Evolutionary conservation across 2,888 invertebrate species (phyloP).

Genomic region (Callinectes sapidus): DNA sequence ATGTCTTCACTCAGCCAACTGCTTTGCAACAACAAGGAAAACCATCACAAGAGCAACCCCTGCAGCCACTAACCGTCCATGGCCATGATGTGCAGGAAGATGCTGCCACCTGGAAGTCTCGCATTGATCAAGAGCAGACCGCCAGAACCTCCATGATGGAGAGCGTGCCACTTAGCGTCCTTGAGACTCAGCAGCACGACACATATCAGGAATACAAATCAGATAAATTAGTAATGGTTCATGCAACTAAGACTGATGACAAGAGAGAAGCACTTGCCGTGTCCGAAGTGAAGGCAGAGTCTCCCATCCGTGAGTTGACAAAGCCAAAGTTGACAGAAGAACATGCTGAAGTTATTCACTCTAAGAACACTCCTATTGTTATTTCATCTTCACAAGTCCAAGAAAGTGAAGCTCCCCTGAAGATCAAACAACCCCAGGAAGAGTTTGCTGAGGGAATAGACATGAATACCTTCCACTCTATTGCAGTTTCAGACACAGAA

Average conservation of each 20-base stretch:
- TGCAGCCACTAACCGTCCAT: slow-evolving; percentile 56
- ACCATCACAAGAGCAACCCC: slow-evolving; percentile 50
- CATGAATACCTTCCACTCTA: slow-evolving; percentile 48
- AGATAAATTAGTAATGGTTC: slow-evolving; percentile 54
- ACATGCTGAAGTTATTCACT: slow-evolving; percentile 59
- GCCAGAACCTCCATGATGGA: slow-evolving; percentile 60
- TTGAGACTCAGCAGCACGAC: slow-evolving; percentile 59
- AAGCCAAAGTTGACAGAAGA: slow-evolving; percentile 45
- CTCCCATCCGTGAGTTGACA: slow-evolving; percentile 55
- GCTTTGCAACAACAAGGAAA: slow-evolving; percentile 56
- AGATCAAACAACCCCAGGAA: slow-evolving; percentile 50
- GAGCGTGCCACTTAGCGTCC: slow-evolving; percentile 54
- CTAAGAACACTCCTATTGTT: slow-evolving; percentile 59
- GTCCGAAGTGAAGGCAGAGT: slow-evolving; percentile 59
- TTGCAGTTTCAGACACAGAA: slow-evolving; percentile 62
- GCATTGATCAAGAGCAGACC: slow-evolving; percentile 58
- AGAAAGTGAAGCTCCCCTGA: slow-evolving; percentile 62
- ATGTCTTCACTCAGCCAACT: slow-evolving; percentile 45
- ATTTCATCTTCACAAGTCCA: slow-evolving; percentile 58
- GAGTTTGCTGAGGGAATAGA: slow-evolving; percentile 44
- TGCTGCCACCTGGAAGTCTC: slow-evolving; percentile 62
- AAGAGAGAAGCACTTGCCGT: slow-evolving; percentile 60
- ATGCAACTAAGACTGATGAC: slow-evolving; percentile 59
- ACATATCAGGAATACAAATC: slow-evolving; percentile 56
- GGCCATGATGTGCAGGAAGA: slow-evolving; percentile 62